Evolutionary conservation across 2,113 vertebrate species (phyloP).

Genomic region (Antennarius striatus): DNA sequence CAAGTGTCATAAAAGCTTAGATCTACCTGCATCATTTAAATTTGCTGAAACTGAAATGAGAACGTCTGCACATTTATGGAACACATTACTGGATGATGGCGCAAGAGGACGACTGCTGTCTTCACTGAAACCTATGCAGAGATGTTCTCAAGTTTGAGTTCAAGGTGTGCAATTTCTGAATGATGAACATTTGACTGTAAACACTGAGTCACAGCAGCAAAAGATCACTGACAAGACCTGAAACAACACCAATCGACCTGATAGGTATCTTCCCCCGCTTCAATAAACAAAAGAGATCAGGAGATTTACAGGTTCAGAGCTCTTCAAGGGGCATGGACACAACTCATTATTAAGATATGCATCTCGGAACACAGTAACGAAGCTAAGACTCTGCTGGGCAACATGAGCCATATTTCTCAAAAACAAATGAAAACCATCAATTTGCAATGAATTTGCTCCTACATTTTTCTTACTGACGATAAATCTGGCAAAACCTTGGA

Average conservation of each 20-base stretch:
- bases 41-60: too few species aligned
- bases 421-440: background rate
- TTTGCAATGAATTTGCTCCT: background rate
- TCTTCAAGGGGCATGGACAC: background rate
- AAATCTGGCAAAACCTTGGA: background rate
- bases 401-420: slow-evolving; percentile 1
- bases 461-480: background rate
- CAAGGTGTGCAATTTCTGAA: too few species aligned
- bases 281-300: slow-evolving; percentile 2
- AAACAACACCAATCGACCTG: slow-evolving; percentile 2
- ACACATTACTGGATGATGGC: too few species aligned
- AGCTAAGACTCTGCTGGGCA: background rate
- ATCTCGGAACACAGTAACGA: slow-evolving; percentile 9
- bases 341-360: slow-evolving; percentile 3
- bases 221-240: too few species aligned
- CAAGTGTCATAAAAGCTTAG: too few species aligned
- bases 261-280: slow-evolving; percentile 20
- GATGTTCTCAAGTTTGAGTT: too few species aligned
- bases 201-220: too few species aligned
- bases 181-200: too few species aligned
- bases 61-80: too few species aligned
- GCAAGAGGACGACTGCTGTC: too few species aligned
- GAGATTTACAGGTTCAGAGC: slow-evolving; percentile 12
- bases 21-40: too few species aligned
- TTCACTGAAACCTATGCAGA: too few species aligned